phyloP scores from a whole-genome alignment of 2,888 invertebrate species.

The Entomobrya proxima region DNA sequence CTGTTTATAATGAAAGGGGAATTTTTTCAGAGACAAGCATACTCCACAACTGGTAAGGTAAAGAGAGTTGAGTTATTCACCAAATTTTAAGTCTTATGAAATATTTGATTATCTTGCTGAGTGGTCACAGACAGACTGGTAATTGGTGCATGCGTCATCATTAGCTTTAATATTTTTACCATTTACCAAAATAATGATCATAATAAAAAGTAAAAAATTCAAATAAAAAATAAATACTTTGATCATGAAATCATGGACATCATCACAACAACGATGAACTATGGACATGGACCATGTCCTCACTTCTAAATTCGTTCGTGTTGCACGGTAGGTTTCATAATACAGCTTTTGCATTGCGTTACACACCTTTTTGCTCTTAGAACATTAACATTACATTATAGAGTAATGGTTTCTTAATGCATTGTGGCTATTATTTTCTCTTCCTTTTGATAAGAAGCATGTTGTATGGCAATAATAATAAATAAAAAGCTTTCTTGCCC shows the following conservation, averaged over 20 bases:
- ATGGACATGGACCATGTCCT: background rate
- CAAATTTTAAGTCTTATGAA: conserved; percentile 1
- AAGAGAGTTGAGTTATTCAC: background rate
- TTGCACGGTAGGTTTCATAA: background rate
- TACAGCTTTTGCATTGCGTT: conserved; percentile 10
- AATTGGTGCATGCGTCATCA: conserved; percentile 1
- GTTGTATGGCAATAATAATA: conserved; percentile 22
- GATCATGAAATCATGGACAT: conserved; percentile 29
- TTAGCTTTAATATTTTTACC: background rate
- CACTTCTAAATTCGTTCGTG: background rate
- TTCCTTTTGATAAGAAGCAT: background rate
- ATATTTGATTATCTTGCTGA: conserved; percentile 35
- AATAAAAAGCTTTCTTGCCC: conserved; percentile 42
- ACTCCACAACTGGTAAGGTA: conserved; percentile 10
- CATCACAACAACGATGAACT: conserved; percentile 28
- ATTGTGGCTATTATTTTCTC: conserved; percentile 17
- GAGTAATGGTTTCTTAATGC: conserved; percentile 58
- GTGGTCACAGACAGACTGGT: background rate
- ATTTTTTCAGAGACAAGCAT: conserved; percentile 54
- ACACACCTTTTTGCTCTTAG: conserved; percentile 11
- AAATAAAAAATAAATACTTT: conserved; percentile 54
- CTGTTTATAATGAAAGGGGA: conserved; percentile 37
- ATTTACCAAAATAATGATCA: background rate
- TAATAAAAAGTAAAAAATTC: conserved; percentile 33
- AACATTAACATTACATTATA: conserved; percentile 48